phyloP scores from a whole-genome alignment of 2,888 invertebrate genomes.

The Rhagophthalmus giganteus region DNA sequence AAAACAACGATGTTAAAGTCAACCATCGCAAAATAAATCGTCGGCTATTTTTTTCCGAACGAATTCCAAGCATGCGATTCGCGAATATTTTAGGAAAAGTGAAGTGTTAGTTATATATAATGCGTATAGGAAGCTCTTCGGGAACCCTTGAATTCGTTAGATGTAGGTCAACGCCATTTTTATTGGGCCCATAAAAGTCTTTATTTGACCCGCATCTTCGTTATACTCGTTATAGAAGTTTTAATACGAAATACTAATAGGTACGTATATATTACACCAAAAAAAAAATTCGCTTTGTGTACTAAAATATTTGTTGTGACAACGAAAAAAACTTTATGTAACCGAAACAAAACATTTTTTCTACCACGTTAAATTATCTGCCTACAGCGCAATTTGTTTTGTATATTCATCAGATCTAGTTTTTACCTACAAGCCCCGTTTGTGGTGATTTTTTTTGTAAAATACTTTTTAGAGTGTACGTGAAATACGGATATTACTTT shows the following conservation, averaged over 20 bases:
- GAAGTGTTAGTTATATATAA: conserved; percentile 12
- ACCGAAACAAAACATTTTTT: too few relatives aligned
- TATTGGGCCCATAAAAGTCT: conserved; percentile 5
- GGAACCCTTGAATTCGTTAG: conserved; percentile 6
- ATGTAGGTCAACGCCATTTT: conserved; percentile 12
- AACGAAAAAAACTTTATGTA: too few relatives aligned
- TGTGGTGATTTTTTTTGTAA: too few relatives aligned
- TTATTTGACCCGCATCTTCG: background rate
- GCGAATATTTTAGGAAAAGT: conserved; percentile 13
- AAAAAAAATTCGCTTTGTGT: too few relatives aligned
- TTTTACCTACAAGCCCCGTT: too few relatives aligned
- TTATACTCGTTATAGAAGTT: conserved; percentile 13
- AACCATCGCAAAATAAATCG: conserved; percentile 9
- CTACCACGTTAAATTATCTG: conserved; percentile 18
- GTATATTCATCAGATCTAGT: conserved; percentile 9
- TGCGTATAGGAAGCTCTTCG: conserved; percentile 1
- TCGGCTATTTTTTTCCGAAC: conserved; percentile 4
- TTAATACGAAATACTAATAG: conserved; percentile 14
- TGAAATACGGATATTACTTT: too few relatives aligned
- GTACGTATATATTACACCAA: conserved; percentile 15
- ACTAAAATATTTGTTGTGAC: background rate
- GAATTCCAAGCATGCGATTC: conserved; percentile 12
- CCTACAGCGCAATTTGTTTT: too few relatives aligned
- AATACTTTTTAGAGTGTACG: too few relatives aligned
- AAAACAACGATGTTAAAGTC: conserved; percentile 12